phyloP scores from a whole-genome alignment of 2,113 vertebrate genomes.

The Reinhardtius hippoglossoides region DNA sequence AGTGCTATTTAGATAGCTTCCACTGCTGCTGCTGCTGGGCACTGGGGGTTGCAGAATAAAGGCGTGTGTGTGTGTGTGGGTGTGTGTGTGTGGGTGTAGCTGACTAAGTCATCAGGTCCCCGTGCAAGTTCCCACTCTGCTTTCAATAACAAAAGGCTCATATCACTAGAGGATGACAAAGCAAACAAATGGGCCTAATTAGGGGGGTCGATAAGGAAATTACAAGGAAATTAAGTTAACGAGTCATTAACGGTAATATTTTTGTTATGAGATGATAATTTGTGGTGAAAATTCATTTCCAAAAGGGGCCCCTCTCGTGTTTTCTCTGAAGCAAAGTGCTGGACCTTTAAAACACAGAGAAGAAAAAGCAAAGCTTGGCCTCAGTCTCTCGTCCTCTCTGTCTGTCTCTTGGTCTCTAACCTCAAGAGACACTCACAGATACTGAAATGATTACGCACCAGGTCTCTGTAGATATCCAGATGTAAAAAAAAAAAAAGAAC shows the following conservation, averaged over 20 bases:
- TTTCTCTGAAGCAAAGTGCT: slow-evolving; percentile 52
- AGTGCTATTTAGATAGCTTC: slow-evolving; percentile 45
- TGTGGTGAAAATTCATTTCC: slow-evolving; percentile 61
- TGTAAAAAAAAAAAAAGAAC: slow-evolving; percentile 36
- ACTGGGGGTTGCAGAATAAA: neutral
- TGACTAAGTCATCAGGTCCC: slow-evolving; percentile 54
- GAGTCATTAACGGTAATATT: slow-evolving; percentile 76
- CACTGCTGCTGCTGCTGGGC: slow-evolving; percentile 24
- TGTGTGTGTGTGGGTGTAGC: neutral
- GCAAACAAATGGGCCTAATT: slow-evolving; percentile 76
- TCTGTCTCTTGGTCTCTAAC: slow-evolving; percentile 35
- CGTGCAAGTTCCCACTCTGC: slow-evolving; percentile 35
- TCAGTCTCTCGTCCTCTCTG: neutral
- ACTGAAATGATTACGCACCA: slow-evolving; percentile 55
- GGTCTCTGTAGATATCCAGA: slow-evolving; percentile 62
- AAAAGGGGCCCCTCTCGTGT: slow-evolving; percentile 45
- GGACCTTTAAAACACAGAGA: slow-evolving; percentile 26
- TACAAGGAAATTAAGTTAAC: slow-evolving; percentile 77
- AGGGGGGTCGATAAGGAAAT: slow-evolving; percentile 73
- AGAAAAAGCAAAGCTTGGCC: slow-evolving; percentile 26
- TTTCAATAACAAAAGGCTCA: slow-evolving; percentile 66
- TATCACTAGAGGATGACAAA: slow-evolving; percentile 68
- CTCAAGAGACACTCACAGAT: slow-evolving; percentile 47
- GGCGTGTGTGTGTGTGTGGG: neutral
- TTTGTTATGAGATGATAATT: slow-evolving; percentile 70